Conservation (phyloP, 1,140 invertebrate species). For the Saxidomus purpurata region DNA sequence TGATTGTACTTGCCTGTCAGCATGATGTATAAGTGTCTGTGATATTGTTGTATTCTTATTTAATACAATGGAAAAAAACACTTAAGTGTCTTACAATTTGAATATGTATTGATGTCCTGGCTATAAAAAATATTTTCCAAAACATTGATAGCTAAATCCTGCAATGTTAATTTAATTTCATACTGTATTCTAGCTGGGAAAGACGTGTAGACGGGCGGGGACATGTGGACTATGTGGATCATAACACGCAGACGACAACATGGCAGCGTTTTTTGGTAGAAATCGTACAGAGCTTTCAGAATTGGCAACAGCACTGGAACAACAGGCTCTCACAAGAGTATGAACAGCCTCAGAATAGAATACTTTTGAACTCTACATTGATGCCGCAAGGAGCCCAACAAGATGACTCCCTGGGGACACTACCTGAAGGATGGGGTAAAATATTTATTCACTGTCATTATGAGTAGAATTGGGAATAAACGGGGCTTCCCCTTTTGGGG, state of each 20-base stretch:
- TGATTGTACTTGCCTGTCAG: no score
- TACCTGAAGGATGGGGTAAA: conserved; percentile 96
- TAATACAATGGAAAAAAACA: no score
- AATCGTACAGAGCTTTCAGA: conserved; percentile 92
- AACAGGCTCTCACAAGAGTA: conserved; percentile 75
- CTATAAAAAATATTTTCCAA: no score
- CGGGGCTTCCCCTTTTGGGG: no score
- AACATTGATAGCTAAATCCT: no score
- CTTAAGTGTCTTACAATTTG: no score
- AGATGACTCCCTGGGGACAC: conserved; percentile 92
- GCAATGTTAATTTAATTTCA: no score
- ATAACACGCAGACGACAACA: conserved; percentile 98
- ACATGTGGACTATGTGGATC: conserved; percentile 99
- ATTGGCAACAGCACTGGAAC: conserved; percentile 94
- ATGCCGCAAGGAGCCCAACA: conserved; percentile 85
- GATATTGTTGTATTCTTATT: no score
- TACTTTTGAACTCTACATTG: conserved; percentile 80
- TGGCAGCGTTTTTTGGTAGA: conserved; percentile 99
- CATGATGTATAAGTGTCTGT: no score
- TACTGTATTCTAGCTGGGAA: conserved; percentile 92
- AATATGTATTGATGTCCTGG: no score
- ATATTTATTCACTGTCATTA: no score
- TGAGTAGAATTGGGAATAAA: no score
- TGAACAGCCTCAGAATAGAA: conserved; percentile 83
- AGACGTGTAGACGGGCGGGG: conserved; percentile 96